Base-by-base conservation (phyloP, 2,888 invertebrate genomes). In the Boloria selene region DNA sequence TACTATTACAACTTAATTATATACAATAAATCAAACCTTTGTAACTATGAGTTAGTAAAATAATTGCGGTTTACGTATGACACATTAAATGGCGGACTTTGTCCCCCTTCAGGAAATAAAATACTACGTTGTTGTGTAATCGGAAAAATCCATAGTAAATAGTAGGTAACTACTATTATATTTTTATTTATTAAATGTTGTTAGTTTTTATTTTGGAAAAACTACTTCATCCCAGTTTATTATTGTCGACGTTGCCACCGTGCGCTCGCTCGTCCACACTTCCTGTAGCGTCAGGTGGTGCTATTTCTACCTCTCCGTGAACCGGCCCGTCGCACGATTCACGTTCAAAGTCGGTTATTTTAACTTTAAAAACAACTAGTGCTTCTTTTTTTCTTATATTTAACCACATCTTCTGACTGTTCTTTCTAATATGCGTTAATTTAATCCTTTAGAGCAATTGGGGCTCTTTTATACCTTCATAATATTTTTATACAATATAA, bases 321-420 rank as follows among this genome's bases (percentile, higher is more conserved):
- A 88, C 87, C 81, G 77, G 71, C 76, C 72, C 69, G 75, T 71
- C 76, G 70, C 76, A 79, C 78, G 81, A 84, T 89, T 86, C 88
- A 87, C 80, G 88, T 87, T 90, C 86, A 87, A 87, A 87, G 87
- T 79, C 85, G 80, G 82, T 82, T 85, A 85, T 85, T 86, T 86
- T 82, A 59, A 65, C 65, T 62, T 16, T 56, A 26, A 44, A 31
- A 42, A 38, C 56, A 47, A 62, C 51, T n/a, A 26, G 10, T 13
- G 13, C 42, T 49, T 16, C 58, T 22, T n/a, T 51, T 55, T 54
- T 49, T 47, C 4, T 54, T 13, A 10, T 26, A 26, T 16, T 42
- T 61, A 13, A 6, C 13, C n/a, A 6, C 6, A 14, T 17, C 10
- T 18, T 6, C 1, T 17, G 10, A 10, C 31, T 38, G 31, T 38